Evolutionary conservation across 2,888 invertebrate genomes (phyloP), one percentile per base, ranked within the genome.

Genomic region (Erebia aethiops): DNA sequence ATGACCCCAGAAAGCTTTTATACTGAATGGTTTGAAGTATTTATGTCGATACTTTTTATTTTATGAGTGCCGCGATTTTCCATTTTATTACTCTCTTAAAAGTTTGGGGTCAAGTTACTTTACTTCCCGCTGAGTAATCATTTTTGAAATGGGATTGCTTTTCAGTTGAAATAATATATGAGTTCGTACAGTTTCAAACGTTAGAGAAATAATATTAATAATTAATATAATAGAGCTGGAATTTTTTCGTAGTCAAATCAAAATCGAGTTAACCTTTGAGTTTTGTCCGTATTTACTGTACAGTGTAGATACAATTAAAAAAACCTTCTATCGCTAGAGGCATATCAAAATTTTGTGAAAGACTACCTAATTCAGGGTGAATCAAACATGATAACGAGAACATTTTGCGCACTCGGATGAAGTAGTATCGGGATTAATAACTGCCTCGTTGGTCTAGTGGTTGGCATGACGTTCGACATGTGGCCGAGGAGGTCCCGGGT

Each of bases 1-100:
- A 21, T 21, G 56, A 57, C 14, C 21, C 21, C 13, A 57, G 18
- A 63, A 63, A 41, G 35, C 52, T 64, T 64, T 64, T 41, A 64
- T 13, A 41, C 16, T 35, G 10, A 64, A 35, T 13, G 35, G 64
- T 54, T 41, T 52, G 16, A 64, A 54, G 64, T 64, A 49, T 64
- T 64, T 64, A 35, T 41, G 46, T 61, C 67, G 49, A 71, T 64
- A 64, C 54, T 71, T 72, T 74, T 71, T 74, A 72, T 61, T 21
- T 54, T 18, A 54, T 5, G 69, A 72, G 60, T 56, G 52, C 66
- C 56, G 49, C 67, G 69, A 54, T 74, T 70, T 73, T 73, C 70
- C 64, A 71, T 74, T 74, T 71, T 73, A 73, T 74, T 67, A 66
- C 63, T 56, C 57, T 54, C 68, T 65, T 75, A 71, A 75, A 75